These are phyloP conservation scores for Pyrocephalus nanus DNA, from an alignment of 2,797 vertebrate genomes.

Conservation along the genomic window DNA sequence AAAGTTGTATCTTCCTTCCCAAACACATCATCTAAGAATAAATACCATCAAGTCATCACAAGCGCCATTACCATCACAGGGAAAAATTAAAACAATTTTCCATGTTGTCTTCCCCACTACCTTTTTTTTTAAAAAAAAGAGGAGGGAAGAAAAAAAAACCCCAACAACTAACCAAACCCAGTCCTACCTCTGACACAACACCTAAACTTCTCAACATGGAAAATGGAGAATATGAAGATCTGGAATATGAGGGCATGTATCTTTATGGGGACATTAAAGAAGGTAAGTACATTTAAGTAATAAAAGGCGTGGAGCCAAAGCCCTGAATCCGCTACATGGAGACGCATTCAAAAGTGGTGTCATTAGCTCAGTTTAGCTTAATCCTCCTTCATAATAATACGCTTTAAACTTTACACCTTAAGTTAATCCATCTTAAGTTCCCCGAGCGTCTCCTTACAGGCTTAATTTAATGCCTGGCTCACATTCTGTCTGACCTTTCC, in stretches of 20 bases:
- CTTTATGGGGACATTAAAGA: background rate
- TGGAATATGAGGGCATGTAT: background rate
- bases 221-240: background rate
- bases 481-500: constrained; percentile 25
- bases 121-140: background rate
- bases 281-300: constrained; percentile 10
- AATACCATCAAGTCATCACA: background rate
- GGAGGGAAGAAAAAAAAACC: background rate
- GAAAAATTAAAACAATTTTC: background rate
- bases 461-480: constrained; percentile 31
- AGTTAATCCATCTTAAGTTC: constrained; percentile 57
- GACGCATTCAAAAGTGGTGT: background rate
- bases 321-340: background rate
- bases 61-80: background rate
- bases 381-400: constrained; percentile 41
- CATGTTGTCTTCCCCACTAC: background rate
- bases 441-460: background rate
- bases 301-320: constrained; percentile 6
- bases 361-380: constrained; percentile 59
- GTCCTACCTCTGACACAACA: background rate
- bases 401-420: constrained; percentile 62
- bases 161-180: background rate
- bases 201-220: background rate
- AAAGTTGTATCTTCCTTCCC: background rate
- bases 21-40: background rate